Conservation (phyloP, 2,113 vertebrate species). For the Erinaceus europaeus region DNA sequence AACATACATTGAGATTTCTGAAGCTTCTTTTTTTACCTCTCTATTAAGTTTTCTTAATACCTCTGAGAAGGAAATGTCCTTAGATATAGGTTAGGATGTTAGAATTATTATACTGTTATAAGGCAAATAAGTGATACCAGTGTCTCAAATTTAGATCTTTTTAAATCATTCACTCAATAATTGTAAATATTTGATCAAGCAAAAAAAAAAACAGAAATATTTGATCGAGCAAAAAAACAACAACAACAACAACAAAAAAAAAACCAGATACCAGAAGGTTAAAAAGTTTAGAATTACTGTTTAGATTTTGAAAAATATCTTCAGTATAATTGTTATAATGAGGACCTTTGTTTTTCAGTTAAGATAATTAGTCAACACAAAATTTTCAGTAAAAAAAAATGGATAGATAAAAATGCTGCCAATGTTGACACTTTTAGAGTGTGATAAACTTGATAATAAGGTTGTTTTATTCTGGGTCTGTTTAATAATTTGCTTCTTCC, state of each 20-base stretch:
- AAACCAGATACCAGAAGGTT: no score
- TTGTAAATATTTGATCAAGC: constrained; percentile 26
- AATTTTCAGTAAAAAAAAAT: background rate
- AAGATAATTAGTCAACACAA: constrained; percentile 7
- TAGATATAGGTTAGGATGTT: background rate
- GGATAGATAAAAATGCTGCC: constrained; percentile 21
- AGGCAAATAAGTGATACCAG: background rate
- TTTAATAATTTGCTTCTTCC: constrained; percentile 55
- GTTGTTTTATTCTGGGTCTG: constrained; percentile 31
- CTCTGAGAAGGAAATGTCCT: constrained; percentile 31
- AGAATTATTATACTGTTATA: background rate
- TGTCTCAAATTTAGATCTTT: background rate
- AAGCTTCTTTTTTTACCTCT: background rate
- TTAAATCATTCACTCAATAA: constrained; percentile 10
- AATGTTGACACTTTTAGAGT: constrained; percentile 1
- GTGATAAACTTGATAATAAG: constrained; percentile 62
- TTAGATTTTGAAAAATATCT: constrained; percentile 47
- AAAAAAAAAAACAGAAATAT: background rate
- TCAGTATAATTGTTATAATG: background rate
- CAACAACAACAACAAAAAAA: background rate
- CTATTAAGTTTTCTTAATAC: background rate
- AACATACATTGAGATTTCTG: background rate
- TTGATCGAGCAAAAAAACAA: constrained; percentile 20
- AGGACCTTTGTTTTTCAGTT: constrained; percentile 51
- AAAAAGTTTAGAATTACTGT: constrained; percentile 34